Evolutionary conservation across 30 jellyfish, hydroid and myxozoan genomes (phyloP).

Genomic region (Aurelia sp.): DNA sequence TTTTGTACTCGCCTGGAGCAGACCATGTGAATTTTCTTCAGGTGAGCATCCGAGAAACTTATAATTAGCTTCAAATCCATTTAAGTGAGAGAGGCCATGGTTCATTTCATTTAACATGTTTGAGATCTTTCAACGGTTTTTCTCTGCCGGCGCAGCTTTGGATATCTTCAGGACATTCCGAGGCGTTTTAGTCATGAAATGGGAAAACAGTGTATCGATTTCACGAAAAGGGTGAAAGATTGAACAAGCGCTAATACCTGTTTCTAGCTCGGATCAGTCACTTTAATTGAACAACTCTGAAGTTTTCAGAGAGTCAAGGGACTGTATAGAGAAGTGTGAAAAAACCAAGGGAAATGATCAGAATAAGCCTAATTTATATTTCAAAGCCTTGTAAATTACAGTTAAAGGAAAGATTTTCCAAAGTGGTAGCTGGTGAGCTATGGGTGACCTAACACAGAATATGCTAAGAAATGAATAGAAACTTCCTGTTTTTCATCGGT

Average conservation of each 20-base stretch:
- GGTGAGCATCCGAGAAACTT: neutral
- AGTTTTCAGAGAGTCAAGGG: too few species aligned
- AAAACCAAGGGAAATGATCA: too few species aligned
- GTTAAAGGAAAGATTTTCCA: too few species aligned
- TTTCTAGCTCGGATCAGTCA: constrained; percentile 1
- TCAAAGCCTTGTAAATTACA: too few species aligned
- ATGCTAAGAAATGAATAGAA: too few species aligned
- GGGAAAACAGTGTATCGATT: constrained; percentile 46
- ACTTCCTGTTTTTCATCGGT: too few species aligned
- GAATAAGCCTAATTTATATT: too few species aligned
- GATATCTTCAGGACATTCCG: neutral
- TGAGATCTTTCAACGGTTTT: constrained; percentile 40
- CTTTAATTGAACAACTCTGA: too few species aligned
- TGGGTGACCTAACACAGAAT: too few species aligned
- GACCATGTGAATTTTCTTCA: neutral
- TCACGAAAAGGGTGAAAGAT: constrained; percentile 39
- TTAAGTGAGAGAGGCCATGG: constrained; percentile 32
- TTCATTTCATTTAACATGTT: constrained; percentile 23
- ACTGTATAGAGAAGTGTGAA: too few species aligned
- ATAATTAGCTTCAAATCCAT: constrained; percentile 30
- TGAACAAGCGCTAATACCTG: constrained; percentile 47
- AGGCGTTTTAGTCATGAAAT: constrained; percentile 24
- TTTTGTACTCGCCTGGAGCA: too few species aligned
- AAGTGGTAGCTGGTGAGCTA: too few species aligned
- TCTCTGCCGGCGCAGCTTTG: constrained; percentile 8